A percentile compares a stretch with the other conserved stretches of the same genome.
These are phyloP conservation scores for Psylliodes chrysocephalus DNA, from an alignment of 2,888 invertebrate genomes.

Conservation along the genomic window DNA sequence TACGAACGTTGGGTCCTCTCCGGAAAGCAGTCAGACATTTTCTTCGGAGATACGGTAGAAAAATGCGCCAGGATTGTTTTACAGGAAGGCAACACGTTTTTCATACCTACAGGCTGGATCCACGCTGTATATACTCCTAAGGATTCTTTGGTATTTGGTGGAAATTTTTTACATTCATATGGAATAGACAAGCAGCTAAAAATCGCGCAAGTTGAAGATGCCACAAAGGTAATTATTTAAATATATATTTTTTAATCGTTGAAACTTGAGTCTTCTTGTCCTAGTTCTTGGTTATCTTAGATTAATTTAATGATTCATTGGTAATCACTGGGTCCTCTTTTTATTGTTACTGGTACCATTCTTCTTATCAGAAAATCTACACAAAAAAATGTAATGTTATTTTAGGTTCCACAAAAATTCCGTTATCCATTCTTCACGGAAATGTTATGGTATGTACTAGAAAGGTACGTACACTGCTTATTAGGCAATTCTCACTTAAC, in stretches of 20 bases:
- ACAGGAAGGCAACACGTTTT: slow-evolving; percentile 92
- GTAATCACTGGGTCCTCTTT: neutral
- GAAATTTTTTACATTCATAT: slow-evolving; percentile 96
- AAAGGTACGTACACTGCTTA: slow-evolving; percentile 89
- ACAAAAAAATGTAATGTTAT: too few species aligned
- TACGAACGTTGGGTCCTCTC: slow-evolving; percentile 97
- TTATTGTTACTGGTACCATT: too few species aligned
- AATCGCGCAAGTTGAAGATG: slow-evolving; percentile 95
- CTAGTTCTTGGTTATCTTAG: too few species aligned
- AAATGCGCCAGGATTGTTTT: slow-evolving; percentile 88
- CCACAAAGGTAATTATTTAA: slow-evolving; percentile 78
- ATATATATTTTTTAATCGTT: too few species aligned
- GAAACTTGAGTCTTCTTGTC: too few species aligned
- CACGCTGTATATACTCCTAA: slow-evolving; percentile 97
- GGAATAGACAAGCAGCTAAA: slow-evolving; percentile 95
- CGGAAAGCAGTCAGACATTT: slow-evolving; percentile 93
- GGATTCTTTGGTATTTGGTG: slow-evolving; percentile 97
- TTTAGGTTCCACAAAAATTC: slow-evolving; percentile 93
- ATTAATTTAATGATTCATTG: neutral
- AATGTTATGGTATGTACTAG: slow-evolving; percentile 97
- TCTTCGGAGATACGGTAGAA: slow-evolving; percentile 96
- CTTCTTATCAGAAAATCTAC: too few species aligned
- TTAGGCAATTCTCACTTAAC: slow-evolving; percentile 85
- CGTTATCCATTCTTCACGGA: slow-evolving; percentile 98
- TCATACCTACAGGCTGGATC: slow-evolving; percentile 99